Evolutionary conservation across 2,888 invertebrate genomes (phyloP).

Genomic region (Pomacea canaliculata): DNA sequence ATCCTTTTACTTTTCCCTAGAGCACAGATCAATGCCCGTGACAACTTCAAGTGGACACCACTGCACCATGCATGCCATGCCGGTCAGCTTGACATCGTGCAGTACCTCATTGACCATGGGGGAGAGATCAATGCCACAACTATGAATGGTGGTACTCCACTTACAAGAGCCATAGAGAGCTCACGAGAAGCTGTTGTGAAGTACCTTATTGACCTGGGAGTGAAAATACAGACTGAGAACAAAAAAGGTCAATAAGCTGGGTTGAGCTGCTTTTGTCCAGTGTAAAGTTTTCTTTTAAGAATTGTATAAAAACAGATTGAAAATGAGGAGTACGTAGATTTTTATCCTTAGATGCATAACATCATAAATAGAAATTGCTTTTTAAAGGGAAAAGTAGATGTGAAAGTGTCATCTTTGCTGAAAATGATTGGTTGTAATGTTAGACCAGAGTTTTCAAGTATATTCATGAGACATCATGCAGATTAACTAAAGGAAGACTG

Average conservation of each 20-base stretch:
- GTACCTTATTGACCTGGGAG: constrained; percentile 65
- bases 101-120: constrained; percentile 64
- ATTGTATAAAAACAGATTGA: not conserved
- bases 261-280: not conserved
- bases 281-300: not conserved
- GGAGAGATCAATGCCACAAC: constrained; percentile 67
- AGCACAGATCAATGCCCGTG: constrained; percentile 66
- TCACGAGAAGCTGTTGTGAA: constrained; percentile 66
- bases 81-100: constrained; percentile 67
- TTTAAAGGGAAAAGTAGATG: too few relatives aligned
- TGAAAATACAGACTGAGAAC: constrained; percentile 66
- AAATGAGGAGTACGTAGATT: too few relatives aligned
- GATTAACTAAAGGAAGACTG: too few relatives aligned
- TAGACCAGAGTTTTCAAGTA: too few relatives aligned
- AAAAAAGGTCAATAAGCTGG: constrained; percentile 60
- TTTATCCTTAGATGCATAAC: too few relatives aligned
- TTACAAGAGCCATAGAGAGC: constrained; percentile 69
- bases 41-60: constrained; percentile 71
- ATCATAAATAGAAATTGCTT: too few relatives aligned
- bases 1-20: constrained; percentile 4
- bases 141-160: constrained; percentile 69
- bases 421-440: too few relatives aligned
- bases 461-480: too few relatives aligned
- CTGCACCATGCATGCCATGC: constrained; percentile 70
- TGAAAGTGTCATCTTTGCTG: too few relatives aligned